Conservation (phyloP, 2,113 vertebrate species). For the Cyprinodon variegatus region DNA sequence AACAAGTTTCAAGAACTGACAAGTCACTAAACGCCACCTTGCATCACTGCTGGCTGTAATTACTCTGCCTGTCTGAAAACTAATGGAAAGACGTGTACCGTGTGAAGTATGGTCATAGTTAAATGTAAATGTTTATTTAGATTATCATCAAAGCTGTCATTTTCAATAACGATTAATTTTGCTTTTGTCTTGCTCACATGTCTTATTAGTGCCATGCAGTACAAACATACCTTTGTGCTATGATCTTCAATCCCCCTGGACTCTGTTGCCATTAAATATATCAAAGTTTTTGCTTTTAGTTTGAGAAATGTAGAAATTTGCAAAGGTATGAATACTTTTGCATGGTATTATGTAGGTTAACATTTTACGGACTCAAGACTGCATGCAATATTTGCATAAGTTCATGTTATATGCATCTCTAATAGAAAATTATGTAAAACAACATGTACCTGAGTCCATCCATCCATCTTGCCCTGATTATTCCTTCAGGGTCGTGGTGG, state of each 20-base stretch:
- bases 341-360: no score
- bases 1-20: constrained; percentile 56
- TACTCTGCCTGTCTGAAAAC: constrained; percentile 46
- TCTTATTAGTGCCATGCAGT: constrained; percentile 23
- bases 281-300: not conserved
- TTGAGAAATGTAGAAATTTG: no score
- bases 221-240: not conserved
- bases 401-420: not conserved
- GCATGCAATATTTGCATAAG: constrained; percentile 30
- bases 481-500: no score
- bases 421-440: not conserved
- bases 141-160: constrained; percentile 35
- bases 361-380: not conserved
- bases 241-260: not conserved
- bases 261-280: not conserved
- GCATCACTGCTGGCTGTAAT: constrained; percentile 59
- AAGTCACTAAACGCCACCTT: constrained; percentile 57
- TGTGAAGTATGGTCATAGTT: constrained; percentile 22
- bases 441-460: no score
- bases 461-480: no score
- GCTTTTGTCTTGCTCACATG: constrained; percentile 25
- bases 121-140: constrained; percentile 34
- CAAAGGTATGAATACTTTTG: not conserved
- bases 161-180: constrained; percentile 37
- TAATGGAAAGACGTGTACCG: constrained; percentile 24